phyloP scores from a whole-genome alignment of 1,140 invertebrate species.

The Solenopsis invicta region DNA sequence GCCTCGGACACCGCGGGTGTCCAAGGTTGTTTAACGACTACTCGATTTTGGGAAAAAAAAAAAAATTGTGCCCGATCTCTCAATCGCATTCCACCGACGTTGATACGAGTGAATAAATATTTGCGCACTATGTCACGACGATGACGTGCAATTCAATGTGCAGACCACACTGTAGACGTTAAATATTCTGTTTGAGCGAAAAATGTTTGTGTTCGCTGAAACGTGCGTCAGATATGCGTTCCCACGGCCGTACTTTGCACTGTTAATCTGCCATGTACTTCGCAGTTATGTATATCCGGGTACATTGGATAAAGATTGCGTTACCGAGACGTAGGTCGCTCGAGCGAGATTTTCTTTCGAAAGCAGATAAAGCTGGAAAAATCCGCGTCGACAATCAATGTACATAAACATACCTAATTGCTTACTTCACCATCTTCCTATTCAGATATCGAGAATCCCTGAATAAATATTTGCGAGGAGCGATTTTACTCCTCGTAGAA shows the following conservation, averaged over 20 bases:
- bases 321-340: background rate
- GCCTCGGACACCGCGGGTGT: background rate
- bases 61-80: background rate
- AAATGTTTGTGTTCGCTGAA: constrained; percentile 23
- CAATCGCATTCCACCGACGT: background rate
- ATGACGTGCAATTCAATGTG: constrained; percentile 3
- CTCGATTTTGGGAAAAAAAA: background rate
- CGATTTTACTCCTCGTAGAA: background rate
- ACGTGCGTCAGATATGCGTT: background rate
- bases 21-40: background rate
- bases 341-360: background rate
- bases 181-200: background rate
- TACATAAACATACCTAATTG: background rate
- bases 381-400: background rate
- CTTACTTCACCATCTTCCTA: background rate
- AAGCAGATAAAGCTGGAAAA: constrained; percentile 16
- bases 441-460: background rate
- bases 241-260: constrained; percentile 17
- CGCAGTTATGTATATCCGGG: constrained; percentile 1
- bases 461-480: background rate
- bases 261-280: background rate
- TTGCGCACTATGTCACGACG: background rate
- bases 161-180: background rate
- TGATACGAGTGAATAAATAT: background rate
- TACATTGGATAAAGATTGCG: constrained; percentile 51